Evolutionary conservation across 37 sponge, comb jelly and placozoan species (phyloP).

Genomic region (Axinella damicornis): DNA sequence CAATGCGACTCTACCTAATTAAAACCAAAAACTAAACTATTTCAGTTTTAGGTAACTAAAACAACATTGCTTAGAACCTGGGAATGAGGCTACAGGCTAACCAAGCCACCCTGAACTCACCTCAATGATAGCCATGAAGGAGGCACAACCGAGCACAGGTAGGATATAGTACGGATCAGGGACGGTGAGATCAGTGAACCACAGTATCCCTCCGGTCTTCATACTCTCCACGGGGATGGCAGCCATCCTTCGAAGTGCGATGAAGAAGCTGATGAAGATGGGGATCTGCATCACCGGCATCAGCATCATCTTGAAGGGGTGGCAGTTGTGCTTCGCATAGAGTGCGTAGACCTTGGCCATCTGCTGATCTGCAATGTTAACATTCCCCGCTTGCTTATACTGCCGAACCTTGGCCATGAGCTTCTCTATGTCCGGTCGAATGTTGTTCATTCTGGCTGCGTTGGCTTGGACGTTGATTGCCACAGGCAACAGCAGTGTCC

Average conservation of each 20-base stretch:
- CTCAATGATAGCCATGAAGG: conserved; percentile 80
- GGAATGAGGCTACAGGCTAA: too few relatives aligned
- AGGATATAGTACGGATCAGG: conserved; percentile 87
- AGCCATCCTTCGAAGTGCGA: conserved; percentile 86
- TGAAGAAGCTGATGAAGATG: conserved; percentile 80
- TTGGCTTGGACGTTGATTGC: conserved; percentile 64
- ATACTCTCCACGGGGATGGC: conserved; percentile 82
- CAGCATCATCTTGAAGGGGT: conserved; percentile 72
- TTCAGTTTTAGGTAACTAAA: too few relatives aligned
- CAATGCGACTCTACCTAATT: too few relatives aligned
- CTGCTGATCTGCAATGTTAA: conserved; percentile 43
- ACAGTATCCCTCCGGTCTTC: conserved; percentile 85
- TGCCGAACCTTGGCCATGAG: conserved; percentile 56
- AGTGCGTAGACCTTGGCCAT: conserved; percentile 37
- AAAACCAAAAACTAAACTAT: too few relatives aligned
- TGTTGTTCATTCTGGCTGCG: conserved; percentile 70
- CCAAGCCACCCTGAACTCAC: conserved; percentile 37
- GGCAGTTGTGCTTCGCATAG: conserved; percentile 71
- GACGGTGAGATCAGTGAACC: conserved; percentile 89
- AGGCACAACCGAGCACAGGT: conserved; percentile 58
- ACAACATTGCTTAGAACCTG: too few relatives aligned
- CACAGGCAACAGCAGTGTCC: conserved; percentile 66
- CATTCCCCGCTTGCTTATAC: conserved; percentile 60
- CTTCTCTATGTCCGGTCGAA: conserved; percentile 70
- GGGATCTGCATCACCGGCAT: conserved; percentile 76